Evolutionary conservation across 92 coral and sea anemone genomes (phyloP).

Genomic region (Anthopleura xanthogrammica): DNA sequence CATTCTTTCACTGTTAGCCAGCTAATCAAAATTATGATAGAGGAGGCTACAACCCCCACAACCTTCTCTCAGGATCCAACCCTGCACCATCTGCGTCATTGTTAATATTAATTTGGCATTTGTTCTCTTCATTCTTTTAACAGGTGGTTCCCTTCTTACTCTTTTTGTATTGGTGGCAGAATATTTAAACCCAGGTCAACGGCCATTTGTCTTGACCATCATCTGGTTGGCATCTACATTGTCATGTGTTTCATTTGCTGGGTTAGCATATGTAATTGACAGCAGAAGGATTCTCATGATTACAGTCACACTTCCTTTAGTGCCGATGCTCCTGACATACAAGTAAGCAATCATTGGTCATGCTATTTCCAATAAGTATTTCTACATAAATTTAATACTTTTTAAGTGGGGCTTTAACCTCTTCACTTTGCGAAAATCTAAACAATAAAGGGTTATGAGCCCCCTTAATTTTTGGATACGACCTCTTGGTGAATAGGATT

Average conservation of each 20-base stretch:
- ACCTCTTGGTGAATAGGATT: no score
- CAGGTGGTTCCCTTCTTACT: constrained; percentile 57
- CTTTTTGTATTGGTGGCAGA: constrained; percentile 69
- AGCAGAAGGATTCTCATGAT: constrained; percentile 50
- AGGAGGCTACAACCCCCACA: neutral
- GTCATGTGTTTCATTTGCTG: constrained; percentile 57
- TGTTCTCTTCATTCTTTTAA: neutral
- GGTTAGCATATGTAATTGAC: constrained; percentile 50
- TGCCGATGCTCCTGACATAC: constrained; percentile 49
- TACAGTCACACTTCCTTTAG: constrained; percentile 49
- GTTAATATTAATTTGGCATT: no score
- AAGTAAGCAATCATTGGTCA: constrained; percentile 37
- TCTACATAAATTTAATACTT: no score
- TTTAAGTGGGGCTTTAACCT: no score
- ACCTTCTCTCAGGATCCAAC: neutral
- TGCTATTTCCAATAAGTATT: no score
- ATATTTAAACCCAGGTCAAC: constrained; percentile 59
- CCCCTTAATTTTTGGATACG: no score
- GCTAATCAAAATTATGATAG: neutral
- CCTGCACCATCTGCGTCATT: no score
- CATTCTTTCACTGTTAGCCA: neutral
- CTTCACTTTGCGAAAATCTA: no score
- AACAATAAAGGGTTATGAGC: no score
- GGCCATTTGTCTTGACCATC: constrained; percentile 42
- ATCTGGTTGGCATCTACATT: constrained; percentile 61